Evolutionary conservation across 2,797 vertebrate genomes (phyloP).

Genomic region (Sciaenops ocellatus): DNA sequence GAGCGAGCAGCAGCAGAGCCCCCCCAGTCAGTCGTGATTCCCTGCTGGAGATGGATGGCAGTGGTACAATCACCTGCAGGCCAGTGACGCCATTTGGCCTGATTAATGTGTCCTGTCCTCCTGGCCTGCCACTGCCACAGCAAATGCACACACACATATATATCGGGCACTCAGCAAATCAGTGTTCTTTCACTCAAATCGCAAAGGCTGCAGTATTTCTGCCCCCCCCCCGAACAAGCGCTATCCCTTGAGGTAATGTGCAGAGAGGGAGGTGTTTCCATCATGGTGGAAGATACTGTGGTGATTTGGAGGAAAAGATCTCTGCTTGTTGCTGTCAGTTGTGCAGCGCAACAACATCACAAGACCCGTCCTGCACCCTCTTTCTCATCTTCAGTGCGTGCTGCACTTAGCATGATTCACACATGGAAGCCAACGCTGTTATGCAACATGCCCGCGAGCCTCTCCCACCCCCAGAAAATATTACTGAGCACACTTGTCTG

Average conservation of each 20-base stretch:
- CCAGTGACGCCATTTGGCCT: conserved; percentile 35
- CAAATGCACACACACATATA: neutral
- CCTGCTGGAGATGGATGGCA: conserved; percentile 28
- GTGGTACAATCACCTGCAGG: conserved; percentile 24
- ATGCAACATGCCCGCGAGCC: conserved; percentile 53
- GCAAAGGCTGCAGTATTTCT: conserved; percentile 66
- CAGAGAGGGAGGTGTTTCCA: neutral
- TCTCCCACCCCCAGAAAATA: conserved; percentile 56
- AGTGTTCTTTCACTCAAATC: conserved; percentile 21
- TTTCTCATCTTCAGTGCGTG: neutral
- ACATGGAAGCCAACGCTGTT: conserved; percentile 39
- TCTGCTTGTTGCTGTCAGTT: neutral
- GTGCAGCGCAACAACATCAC: conserved; percentile 24
- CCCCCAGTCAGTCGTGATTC: conserved; percentile 10
- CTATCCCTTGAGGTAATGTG: conserved; percentile 12
- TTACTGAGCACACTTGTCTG: conserved; percentile 37
- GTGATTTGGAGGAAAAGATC: conserved; percentile 9
- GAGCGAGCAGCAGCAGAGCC: conserved; percentile 14
- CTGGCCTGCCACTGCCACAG: conserved; percentile 6
- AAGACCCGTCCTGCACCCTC: neutral
- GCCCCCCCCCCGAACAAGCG: neutral
- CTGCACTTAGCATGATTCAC: conserved; percentile 38
- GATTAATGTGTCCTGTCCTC: conserved; percentile 42
- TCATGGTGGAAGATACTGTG: conserved; percentile 24
- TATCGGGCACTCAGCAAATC: conserved; percentile 32